These are phyloP conservation scores for Dufourea novaeangliae DNA, from an alignment of 1,140 invertebrate genomes.

Conservation along the genomic window DNA sequence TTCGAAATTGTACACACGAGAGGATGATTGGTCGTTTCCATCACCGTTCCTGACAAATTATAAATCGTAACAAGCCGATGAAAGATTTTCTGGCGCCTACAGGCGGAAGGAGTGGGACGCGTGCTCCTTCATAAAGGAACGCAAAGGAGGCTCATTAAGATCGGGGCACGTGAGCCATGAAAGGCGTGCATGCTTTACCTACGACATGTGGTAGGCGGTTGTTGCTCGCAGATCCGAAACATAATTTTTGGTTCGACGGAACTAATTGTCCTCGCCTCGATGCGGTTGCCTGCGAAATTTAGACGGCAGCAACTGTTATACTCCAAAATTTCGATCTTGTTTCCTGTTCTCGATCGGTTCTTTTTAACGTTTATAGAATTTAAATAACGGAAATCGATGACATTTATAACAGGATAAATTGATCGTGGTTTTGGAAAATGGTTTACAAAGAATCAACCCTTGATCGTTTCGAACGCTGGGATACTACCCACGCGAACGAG, in stretches of 20 bases:
- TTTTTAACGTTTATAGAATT: background rate
- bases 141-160: slow-evolving; percentile 56
- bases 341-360: too few species aligned
- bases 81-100: slow-evolving; percentile 44
- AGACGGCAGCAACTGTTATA: background rate
- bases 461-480: background rate
- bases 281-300: slow-evolving; percentile 52
- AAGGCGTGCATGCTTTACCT: slow-evolving; percentile 62
- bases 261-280: slow-evolving; percentile 58
- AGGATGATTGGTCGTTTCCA: slow-evolving; percentile 15
- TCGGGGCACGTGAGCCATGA: slow-evolving; percentile 63
- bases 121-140: slow-evolving; percentile 21
- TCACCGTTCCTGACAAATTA: slow-evolving; percentile 29
- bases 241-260: slow-evolving; percentile 61
- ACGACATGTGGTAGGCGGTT: slow-evolving; percentile 72
- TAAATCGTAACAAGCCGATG: slow-evolving; percentile 37
- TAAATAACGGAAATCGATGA: background rate
- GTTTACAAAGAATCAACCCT: slow-evolving; percentile 21
- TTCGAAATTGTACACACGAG: background rate
- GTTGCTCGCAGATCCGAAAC: slow-evolving; percentile 60
- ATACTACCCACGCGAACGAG: slow-evolving; percentile 28
- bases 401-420: slow-evolving; percentile 42
- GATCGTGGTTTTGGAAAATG: too few species aligned
- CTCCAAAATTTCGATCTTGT: too few species aligned
- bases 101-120: slow-evolving; percentile 37